Base-by-base conservation (phyloP, 2,113 vertebrate genomes). In the Bambusicola thoracicus region DNA sequence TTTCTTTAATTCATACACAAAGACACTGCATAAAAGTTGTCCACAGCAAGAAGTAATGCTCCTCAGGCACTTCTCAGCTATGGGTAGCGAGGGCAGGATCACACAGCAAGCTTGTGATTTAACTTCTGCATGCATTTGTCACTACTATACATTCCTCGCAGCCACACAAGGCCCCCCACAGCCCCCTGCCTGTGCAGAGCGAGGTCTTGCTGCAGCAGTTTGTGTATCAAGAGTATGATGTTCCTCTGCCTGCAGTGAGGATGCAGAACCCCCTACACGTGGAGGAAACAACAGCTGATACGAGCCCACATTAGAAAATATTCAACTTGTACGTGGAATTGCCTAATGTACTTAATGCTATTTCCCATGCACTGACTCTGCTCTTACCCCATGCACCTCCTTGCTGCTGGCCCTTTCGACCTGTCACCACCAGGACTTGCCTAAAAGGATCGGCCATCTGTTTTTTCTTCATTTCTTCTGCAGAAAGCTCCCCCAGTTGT, bases 141-240 rank as follows among this genome's bases (percentile, higher is more conserved):
- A 3, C 13, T 5, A 14, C 21, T 5, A 5, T 6, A 41, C 1
- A 0, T 3, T 41, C 34, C 24, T 7, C 4, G 32, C 63, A 6
- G 29, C 16, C 4, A 12, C 51, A 2, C n/a, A 29, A 13, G 0
- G 5, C 79, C 30, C 5, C 10, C 19, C 69, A 8, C 1, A 18
- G 49, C 58, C 34, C 38, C 78, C 0, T 53, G 56, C 30, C 3
- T 0, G 0, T 0, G 58, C 10, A 29, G 62, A 40, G 74, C 1
- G 78, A 62, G 36, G 12, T 8, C 25, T 51, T 27, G 14, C 29
- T 68, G 34, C 85, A 87, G 74, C 78, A 87, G 62, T 25, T 72
- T 20, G 1, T 18, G 1, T 15, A 22, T 10, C 62, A n/a, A 22
- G 51, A 72, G 44, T n/a, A 17, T 27, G 29, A 73, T 40, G 41